Base-by-base conservation (phyloP, 2,797 vertebrate species). In the Valencia hispanica region DNA sequence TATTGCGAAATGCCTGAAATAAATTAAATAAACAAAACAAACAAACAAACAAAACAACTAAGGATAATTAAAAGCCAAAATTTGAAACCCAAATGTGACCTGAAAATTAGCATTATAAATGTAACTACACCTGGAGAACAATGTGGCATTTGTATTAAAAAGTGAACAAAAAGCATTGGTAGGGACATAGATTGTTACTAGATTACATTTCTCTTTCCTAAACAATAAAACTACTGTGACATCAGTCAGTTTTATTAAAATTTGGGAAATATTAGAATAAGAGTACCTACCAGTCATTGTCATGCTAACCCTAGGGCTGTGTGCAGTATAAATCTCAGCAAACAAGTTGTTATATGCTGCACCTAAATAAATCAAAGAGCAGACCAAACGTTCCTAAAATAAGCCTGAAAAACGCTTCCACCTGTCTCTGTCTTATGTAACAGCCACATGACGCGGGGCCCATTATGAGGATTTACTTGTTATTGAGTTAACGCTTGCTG, bases 401-500 rank as follows among this genome's bases (percentile, higher is more conserved):
- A 59, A 57, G 43, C 50, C 30, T 34, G 6, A 73, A 77, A 65
- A 83, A 68, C 5, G 15, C 68, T 43, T 74, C 66, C 50, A 73
- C 68, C 63, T 70, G 14, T 70, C 50, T 50, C 30, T 14, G 69
- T 74, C 77, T 86, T 88, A 90, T 85, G 76, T 82, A 88, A 90
- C 74, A 78, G 72, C 76, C 73, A 36, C 84, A 69, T 53, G 73
- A 79, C 45, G 57, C 57, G 50, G 11, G 73, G 65, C 74, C 27
- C 66, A 74, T 57, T 72, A 61, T 73, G 73, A 82, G 77, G 76
- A 79, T 85, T 77, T 87, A 80, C 80, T 53, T 84, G 65, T 79
- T 79, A 68, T 79, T 92, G 88, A 92, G 85, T 91, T 86, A 88
- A 91, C 87, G 72, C 83, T 87, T 86, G 79, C 82, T 79, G 90